phyloP scores from a whole-genome alignment of 2,888 invertebrate species.

The Hydrotaea diabolus region DNA sequence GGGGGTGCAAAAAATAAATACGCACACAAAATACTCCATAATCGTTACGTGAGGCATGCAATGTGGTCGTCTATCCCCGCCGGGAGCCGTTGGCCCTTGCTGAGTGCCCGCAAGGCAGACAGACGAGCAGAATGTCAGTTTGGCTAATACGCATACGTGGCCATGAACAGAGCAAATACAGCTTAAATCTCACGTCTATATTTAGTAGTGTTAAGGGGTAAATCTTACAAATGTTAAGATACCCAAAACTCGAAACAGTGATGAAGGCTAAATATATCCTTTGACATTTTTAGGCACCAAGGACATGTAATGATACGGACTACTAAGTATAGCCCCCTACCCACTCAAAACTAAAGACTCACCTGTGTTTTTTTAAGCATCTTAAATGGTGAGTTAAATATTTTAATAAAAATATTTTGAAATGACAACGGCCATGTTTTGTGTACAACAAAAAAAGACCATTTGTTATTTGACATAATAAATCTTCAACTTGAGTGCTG shows the following conservation, averaged over 20 bases:
- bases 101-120: not conserved
- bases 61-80: not conserved
- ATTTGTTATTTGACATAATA: too few relatives aligned
- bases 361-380: too few relatives aligned
- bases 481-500: too few relatives aligned
- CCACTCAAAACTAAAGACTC: not conserved
- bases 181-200: not conserved
- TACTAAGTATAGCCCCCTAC: not conserved
- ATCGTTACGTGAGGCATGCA: not conserved
- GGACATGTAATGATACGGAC: not conserved
- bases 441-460: too few relatives aligned
- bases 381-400: too few relatives aligned
- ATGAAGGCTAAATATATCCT: too few relatives aligned
- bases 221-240: not conserved
- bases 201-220: not conserved
- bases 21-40: not conserved
- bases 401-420: too few relatives aligned
- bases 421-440: too few relatives aligned
- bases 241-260: not conserved
- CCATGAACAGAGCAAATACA: not conserved
- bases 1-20: not conserved
- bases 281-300: too few relatives aligned
- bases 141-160: not conserved
- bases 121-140: not conserved
- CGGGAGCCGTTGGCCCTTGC: not conserved